Evolutionary conservation across 2,797 vertebrate species (phyloP).

Genomic region (Hippocampus kuda): DNA sequence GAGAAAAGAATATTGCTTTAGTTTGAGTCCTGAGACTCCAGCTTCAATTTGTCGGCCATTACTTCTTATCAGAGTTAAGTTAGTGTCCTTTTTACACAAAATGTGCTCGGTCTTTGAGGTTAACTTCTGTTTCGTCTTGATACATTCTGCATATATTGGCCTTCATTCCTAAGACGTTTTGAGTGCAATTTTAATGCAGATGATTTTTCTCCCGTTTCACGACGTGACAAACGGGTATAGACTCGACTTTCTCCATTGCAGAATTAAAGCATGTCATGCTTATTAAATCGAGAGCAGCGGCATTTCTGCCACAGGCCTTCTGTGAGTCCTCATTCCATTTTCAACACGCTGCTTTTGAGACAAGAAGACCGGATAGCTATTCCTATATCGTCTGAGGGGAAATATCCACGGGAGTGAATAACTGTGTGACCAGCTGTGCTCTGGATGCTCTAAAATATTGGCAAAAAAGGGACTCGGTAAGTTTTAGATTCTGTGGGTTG

Average conservation of each 20-base stretch:
- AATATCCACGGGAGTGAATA: neutral
- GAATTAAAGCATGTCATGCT: neutral
- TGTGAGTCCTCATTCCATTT: constrained; percentile 11
- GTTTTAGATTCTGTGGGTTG: neutral
- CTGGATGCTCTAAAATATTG: neutral
- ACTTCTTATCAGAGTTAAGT: too few relatives aligned
- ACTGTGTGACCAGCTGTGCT: neutral
- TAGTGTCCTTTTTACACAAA: too few relatives aligned
- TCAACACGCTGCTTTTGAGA: neutral
- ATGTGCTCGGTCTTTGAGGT: too few relatives aligned
- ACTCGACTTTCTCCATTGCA: neutral
- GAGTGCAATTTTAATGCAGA: neutral
- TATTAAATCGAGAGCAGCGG: neutral
- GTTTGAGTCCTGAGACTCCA: too few relatives aligned
- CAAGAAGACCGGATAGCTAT: neutral
- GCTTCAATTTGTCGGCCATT: too few relatives aligned
- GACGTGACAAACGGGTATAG: neutral
- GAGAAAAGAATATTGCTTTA: too few relatives aligned
- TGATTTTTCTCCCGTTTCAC: neutral
- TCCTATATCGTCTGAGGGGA: constrained; percentile 4
- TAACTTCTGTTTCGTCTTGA: neutral
- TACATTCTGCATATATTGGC: neutral
- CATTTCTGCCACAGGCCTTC: constrained; percentile 6
- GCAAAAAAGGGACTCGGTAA: neutral
- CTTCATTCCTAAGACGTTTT: neutral